Evolutionary conservation across 2,113 vertebrate species (phyloP).

Genomic region (Phodopus roborovskii): DNA sequence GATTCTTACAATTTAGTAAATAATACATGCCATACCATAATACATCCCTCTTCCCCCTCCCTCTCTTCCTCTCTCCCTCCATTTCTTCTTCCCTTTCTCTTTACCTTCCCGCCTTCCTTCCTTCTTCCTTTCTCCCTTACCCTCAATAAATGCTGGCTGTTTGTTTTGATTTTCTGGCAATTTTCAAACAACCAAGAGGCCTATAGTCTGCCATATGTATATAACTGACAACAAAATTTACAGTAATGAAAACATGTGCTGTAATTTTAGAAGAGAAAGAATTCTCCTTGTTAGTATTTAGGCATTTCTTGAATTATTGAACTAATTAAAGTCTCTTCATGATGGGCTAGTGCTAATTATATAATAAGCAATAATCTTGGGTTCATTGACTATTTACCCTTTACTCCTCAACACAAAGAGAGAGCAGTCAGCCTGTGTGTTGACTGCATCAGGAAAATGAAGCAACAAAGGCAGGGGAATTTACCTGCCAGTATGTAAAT

Average conservation of each 20-base stretch:
- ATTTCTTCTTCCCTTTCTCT: not conserved
- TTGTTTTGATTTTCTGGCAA: not conserved
- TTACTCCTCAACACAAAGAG: not conserved
- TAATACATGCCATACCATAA: not conserved
- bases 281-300: not conserved
- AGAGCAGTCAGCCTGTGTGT: not conserved
- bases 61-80: not conserved
- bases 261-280: not conserved
- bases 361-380: not conserved
- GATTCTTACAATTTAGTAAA: constrained; percentile 4
- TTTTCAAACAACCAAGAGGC: not conserved
- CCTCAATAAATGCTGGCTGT: not conserved
- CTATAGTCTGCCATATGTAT: not conserved
- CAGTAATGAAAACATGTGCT: not conserved
- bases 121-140: not conserved
- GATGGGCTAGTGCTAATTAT: not conserved
- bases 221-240: not conserved
- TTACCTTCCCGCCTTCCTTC: not conserved
- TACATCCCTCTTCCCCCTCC: not conserved
- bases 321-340: not conserved
- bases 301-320: not conserved
- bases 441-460: not conserved
- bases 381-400: not conserved
- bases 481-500: not conserved
- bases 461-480: not conserved